Evolutionary conservation across 2,797 vertebrate genomes (phyloP), one percentile per base, ranked within the genome.

Genomic region (Eupleurogrammus muticus): DNA sequence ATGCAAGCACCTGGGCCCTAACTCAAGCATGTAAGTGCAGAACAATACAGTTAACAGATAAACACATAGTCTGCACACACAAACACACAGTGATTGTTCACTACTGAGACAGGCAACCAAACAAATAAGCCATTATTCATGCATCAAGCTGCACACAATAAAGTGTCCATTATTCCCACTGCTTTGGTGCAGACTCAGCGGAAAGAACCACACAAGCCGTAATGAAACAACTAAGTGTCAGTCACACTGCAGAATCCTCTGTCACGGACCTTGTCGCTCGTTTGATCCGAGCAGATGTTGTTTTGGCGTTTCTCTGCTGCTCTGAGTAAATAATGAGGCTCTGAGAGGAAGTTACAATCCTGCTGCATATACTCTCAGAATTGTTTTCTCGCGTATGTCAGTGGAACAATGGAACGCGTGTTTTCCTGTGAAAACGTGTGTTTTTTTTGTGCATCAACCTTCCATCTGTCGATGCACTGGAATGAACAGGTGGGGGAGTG

Each of bases 101-200:
- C 79, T 71, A 73, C 57, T 61, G 71, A 73, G 67, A 76, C 44
- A 40, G 56, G 69, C 73, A 51, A 46, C 50, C 13, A 17, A 65
- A 87, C 78, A 87, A 84, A 81, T 62, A 34, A 28, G 68, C 58
- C 56, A 62, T 89, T 83, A 80, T 87, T 81, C 75, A 81, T 53
- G 65, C 77, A 75, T 71, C 64, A 32, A 66, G 61, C 53, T 32
- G 62, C 36, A 38, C 73, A 70, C 44, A 62, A 81, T 75, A 38
- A 67, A 84, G 70, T 79, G 75, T 73, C 75, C 77, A 81, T 87
- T 87, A 84, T 86, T 81, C 71, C 63, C 63, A 54, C 58, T 68
- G 71, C 62, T 57, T 64, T 78, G 71, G 57, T 19, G 48, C 74
- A 68, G 77, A 75, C 55, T 85, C 73, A 66, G 60, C 40, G 75